Evolutionary conservation across 2,113 vertebrate species (phyloP).

Genomic region (Sitta europaea): DNA sequence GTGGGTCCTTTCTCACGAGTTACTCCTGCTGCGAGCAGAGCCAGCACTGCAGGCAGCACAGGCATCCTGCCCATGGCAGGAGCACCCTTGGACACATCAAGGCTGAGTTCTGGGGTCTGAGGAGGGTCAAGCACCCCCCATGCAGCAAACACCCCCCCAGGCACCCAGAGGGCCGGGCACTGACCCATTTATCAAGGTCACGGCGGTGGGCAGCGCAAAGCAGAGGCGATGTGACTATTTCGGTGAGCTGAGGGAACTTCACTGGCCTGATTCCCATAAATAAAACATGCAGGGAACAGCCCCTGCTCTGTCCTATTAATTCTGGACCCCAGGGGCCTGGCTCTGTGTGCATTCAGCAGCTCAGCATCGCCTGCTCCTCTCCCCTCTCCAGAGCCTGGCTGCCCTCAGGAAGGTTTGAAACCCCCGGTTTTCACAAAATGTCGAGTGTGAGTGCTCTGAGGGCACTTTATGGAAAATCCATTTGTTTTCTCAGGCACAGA

Average conservation of each 20-base stretch:
- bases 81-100: not conserved
- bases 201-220: slow-evolving; percentile 2
- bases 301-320: slow-evolving; percentile 64
- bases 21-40: not conserved
- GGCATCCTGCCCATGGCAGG: not conserved
- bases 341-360: slow-evolving; percentile 11
- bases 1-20: not conserved
- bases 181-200: slow-evolving; percentile 48
- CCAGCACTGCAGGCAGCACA: not conserved
- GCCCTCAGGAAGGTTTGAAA: not conserved
- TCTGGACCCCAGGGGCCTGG: slow-evolving; percentile 51
- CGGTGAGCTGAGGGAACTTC: slow-evolving; percentile 45
- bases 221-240: slow-evolving; percentile 11
- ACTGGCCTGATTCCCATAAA: slow-evolving; percentile 66
- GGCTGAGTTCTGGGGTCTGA: not conserved
- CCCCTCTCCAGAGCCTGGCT: not conserved
- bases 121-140: not conserved
- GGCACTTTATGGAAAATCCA: not conserved
- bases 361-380: not conserved
- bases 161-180: not conserved
- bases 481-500: not conserved
- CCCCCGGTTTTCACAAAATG: not conserved
- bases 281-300: slow-evolving; percentile 64
- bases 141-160: not conserved
- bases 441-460: not conserved